Evolutionary conservation across 2,888 invertebrate species (phyloP).

Genomic region (Caenorhabditis sp.): DNA sequence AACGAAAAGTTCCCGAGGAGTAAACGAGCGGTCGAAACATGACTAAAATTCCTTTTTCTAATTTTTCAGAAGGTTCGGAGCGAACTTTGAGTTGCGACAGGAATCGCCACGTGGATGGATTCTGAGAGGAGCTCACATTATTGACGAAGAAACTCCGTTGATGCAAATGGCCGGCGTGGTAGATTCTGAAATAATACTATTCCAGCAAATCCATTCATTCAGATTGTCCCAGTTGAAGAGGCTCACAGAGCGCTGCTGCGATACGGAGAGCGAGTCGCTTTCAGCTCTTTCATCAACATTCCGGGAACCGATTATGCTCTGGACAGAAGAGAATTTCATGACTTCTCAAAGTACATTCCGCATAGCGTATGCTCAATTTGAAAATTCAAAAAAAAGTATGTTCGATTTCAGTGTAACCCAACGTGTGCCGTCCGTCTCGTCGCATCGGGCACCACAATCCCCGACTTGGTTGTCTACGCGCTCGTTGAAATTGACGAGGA

Average conservation of each 20-base stretch:
- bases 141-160: neutral
- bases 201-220: neutral
- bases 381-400: neutral
- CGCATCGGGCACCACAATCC: conserved; percentile 16
- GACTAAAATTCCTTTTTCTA: too few relatives aligned
- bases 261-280: conserved; percentile 18
- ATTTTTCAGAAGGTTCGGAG: neutral
- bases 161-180: conserved; percentile 23
- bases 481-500: neutral
- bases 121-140: neutral
- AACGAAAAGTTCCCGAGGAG: too few relatives aligned
- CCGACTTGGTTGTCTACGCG: conserved; percentile 16
- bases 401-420: conserved; percentile 11
- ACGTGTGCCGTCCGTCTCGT: conserved; percentile 22
- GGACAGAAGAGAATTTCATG: conserved; percentile 13
- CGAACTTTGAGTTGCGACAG: neutral
- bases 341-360: conserved; percentile 27
- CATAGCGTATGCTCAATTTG: conserved; percentile 10
- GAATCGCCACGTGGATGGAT: conserved; percentile 8
- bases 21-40: too few relatives aligned
- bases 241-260: neutral
- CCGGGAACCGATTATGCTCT: conserved; percentile 15
- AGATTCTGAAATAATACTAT: neutral
- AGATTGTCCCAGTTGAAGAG: neutral
- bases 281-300: conserved; percentile 26